Evolutionary conservation across 2,797 vertebrate species (phyloP).

Genomic region (Epinephelus malabaricus): DNA sequence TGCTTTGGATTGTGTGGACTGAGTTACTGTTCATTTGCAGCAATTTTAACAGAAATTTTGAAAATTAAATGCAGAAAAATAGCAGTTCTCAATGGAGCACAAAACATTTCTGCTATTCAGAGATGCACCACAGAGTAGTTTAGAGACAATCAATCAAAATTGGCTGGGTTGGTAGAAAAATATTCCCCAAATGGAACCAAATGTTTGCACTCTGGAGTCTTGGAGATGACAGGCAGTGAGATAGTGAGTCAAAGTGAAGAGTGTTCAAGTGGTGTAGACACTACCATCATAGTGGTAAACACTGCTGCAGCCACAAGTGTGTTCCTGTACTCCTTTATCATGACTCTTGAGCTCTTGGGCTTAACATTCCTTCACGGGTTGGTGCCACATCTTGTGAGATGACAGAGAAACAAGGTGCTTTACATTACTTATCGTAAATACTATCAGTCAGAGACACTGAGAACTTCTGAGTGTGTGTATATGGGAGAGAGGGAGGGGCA

Average conservation of each 20-base stretch:
- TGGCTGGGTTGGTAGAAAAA: conserved; percentile 3
- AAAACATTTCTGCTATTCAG: conserved; percentile 24
- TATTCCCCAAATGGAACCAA: conserved; percentile 40
- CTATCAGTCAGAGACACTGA: conserved; percentile 9
- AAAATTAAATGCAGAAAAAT: not conserved
- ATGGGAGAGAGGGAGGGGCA: conserved; percentile 13
- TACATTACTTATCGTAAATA: conserved; percentile 52
- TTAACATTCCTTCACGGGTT: conserved; percentile 51
- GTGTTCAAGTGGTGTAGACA: conserved; percentile 18
- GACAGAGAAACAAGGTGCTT: conserved; percentile 52
- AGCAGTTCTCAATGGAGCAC: not conserved
- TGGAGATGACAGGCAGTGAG: not conserved
- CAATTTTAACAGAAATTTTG: not conserved
- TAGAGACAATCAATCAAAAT: conserved; percentile 16
- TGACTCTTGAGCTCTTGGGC: conserved; percentile 27
- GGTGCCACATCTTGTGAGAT: conserved; percentile 47
- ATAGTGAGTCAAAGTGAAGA: conserved; percentile 18
- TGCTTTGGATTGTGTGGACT: not conserved
- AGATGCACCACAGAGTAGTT: conserved; percentile 2
- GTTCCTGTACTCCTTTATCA: conserved; percentile 34
- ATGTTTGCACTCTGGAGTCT: conserved; percentile 7
- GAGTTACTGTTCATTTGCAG: not conserved
- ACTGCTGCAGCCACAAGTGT: conserved; percentile 19
- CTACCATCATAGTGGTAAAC: conserved; percentile 12
- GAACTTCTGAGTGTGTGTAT: conserved; percentile 18